A percentile compares a stretch with the other conserved stretches of the same genome.
Evolutionary conservation across 64 coral and sea anemone species (phyloP).

Genomic region (Pocillopora damicornis): DNA sequence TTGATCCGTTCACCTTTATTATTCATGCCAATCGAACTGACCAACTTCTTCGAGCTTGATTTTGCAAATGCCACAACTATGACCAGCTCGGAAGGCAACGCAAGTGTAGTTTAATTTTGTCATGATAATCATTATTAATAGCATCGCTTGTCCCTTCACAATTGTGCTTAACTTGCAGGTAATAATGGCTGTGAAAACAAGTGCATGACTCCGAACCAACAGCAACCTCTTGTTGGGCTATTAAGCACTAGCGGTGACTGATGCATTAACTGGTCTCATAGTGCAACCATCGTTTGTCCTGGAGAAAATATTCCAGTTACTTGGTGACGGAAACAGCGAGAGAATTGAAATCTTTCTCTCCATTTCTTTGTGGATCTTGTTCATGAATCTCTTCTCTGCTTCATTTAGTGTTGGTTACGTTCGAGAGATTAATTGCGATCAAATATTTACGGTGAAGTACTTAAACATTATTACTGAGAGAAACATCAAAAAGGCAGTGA

Average conservation of each 20-base stretch:
- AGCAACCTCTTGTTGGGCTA: background rate
- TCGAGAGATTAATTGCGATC: background rate
- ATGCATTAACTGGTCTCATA: slow-evolving; percentile 2
- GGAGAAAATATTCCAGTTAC: background rate
- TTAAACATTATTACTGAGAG: background rate
- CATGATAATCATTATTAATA: background rate
- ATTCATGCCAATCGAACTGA: too few relatives aligned
- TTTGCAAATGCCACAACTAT: too few relatives aligned
- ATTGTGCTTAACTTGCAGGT: background rate
- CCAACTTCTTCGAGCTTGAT: too few relatives aligned
- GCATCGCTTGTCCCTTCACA: background rate
- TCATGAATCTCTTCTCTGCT: too few relatives aligned
- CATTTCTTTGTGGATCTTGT: too few relatives aligned
- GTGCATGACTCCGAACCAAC: background rate
- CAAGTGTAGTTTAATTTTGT: background rate
- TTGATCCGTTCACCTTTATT: too few relatives aligned
- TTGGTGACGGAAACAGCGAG: background rate
- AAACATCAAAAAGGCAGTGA: background rate
- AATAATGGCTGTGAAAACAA: background rate
- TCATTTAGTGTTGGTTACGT: background rate
- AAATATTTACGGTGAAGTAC: background rate
- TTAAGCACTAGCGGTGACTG: slow-evolving; percentile 22
- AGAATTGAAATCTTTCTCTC: too few relatives aligned
- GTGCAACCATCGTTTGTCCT: background rate
- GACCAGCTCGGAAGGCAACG: too few relatives aligned